These are phyloP conservation scores for Beris morrisii DNA, from an alignment of 2,888 invertebrate genomes.

Conservation along the genomic window DNA sequence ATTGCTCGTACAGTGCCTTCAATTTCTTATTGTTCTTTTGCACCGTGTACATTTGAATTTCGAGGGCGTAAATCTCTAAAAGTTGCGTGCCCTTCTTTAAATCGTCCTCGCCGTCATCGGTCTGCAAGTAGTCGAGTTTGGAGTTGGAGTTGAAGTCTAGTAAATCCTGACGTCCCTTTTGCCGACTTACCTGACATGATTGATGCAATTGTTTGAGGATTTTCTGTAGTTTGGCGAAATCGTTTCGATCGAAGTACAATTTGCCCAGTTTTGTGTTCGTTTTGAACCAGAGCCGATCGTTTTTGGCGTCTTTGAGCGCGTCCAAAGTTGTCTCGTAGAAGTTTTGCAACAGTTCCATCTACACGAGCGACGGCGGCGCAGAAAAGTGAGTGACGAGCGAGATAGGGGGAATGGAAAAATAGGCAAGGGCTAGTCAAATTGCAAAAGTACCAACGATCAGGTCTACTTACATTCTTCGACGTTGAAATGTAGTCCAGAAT, in stretches of 20 bases:
- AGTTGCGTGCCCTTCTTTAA: slow-evolving; percentile 97
- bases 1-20: slow-evolving; percentile 95
- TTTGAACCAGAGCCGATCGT: slow-evolving; percentile 99
- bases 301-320: slow-evolving; percentile 95
- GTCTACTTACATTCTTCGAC: slow-evolving; percentile 88
- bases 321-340: slow-evolving; percentile 97
- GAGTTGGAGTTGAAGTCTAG: no score
- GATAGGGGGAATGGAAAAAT: background rate
- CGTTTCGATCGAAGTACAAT: slow-evolving; percentile 94
- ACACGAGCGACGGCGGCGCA: slow-evolving; percentile 38
- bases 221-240: slow-evolving; percentile 91
- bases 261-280: slow-evolving; percentile 99
- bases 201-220: slow-evolving; percentile 96
- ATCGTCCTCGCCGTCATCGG: slow-evolving; percentile 97
- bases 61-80: slow-evolving; percentile 96
- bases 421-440: no score
- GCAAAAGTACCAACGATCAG: background rate
- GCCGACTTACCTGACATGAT: slow-evolving; percentile 80
- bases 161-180: background rate
- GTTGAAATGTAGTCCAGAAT: slow-evolving; percentile 99
- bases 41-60: slow-evolving; percentile 99
- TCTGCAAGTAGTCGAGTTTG: slow-evolving; percentile 59
- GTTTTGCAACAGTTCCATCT: slow-evolving; percentile 97
- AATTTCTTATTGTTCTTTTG: slow-evolving; percentile 99
- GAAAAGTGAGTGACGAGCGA: background rate